Evolutionary conservation across 2,888 invertebrate species (phyloP), one percentile per base, ranked within the genome.

Genomic region (Calameuta pallipes): DNA sequence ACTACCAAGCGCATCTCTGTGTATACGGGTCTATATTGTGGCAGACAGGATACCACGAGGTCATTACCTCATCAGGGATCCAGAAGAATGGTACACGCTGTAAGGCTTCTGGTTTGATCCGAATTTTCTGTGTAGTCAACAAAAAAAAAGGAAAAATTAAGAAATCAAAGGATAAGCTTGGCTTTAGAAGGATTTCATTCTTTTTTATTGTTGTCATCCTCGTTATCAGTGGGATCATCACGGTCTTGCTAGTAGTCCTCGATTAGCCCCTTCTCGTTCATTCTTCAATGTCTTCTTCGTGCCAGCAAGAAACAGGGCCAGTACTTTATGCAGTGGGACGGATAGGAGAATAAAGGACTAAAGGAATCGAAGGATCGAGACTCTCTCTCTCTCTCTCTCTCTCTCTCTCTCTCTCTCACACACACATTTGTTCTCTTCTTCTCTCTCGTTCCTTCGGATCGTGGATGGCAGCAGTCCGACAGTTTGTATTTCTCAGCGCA

Each of bases 241-340:
- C 9, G 56, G 56, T 56, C 56, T 56, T 56, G 56, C 56, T 56
- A 56, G 56, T 56, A 56, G 56, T 23, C 56, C 56, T 56, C 56
- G 56, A 56, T 56, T 56, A 56, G 56, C 23, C 23, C 56, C 56
- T 56, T 56, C 56, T 56, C 82, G 80, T 71, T 71, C 71, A 82
- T 81, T 85, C 85, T 85, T 85, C 85, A 85, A 85, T 83, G 85
- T 86, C 86, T 86, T 85, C 85, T 85, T 85, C 85, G 34, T 68
- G 35, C 73, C 73, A 75, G 78, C 69, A 78, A 78, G 37, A 75
- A 70, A 12, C 68, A 79, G 75, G 75, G 73, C 71, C 35, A 75
- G n/a, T 33, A 76, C 34, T 76, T 71, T 70, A 35, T 31, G 73
- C 70, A 34, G 23, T 31, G 74, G 31, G 74, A 74, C 74, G 2